Conservation (phyloP, 1,140 invertebrate genomes). For the Sogatella furcifera region DNA sequence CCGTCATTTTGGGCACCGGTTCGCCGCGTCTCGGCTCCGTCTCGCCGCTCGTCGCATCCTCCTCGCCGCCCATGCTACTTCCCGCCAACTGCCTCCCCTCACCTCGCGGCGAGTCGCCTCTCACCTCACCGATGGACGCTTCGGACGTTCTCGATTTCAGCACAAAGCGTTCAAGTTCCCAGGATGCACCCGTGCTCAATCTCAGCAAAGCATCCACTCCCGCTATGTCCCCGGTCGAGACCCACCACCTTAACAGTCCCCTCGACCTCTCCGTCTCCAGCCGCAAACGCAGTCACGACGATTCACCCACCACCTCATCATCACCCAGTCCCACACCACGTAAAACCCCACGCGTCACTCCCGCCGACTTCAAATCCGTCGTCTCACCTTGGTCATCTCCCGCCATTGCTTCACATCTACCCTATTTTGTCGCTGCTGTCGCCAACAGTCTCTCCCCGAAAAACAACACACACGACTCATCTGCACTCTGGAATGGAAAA, state of each 20-base stretch:
- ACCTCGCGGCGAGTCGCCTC: slow-evolving; percentile 29
- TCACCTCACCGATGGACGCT: slow-evolving; percentile 36
- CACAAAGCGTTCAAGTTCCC: slow-evolving; percentile 41
- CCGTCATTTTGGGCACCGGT: not conserved
- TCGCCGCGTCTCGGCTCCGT: slow-evolving; percentile 35
- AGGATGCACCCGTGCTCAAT: slow-evolving; percentile 45
- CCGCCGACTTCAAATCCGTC: slow-evolving; percentile 48
- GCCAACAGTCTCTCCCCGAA: slow-evolving; percentile 59
- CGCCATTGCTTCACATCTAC: slow-evolving; percentile 59
- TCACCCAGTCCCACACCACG: slow-evolving; percentile 23
- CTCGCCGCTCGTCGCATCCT: slow-evolving; percentile 46
- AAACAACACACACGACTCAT: slow-evolving; percentile 34
- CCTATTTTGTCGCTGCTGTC: slow-evolving; percentile 70
- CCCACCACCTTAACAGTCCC: slow-evolving; percentile 53
- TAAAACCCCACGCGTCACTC: slow-evolving; percentile 24
- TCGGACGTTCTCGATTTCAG: slow-evolving; percentile 66
- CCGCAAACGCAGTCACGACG: slow-evolving; percentile 54
- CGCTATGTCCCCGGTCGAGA: slow-evolving; percentile 31
- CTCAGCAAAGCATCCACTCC: slow-evolving; percentile 42
- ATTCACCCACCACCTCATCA: slow-evolving; percentile 46
- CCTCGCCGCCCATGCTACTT: slow-evolving; percentile 41
- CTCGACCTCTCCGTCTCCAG: slow-evolving; percentile 67
- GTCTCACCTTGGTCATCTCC: slow-evolving; percentile 65
- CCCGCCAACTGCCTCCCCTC: slow-evolving; percentile 33
- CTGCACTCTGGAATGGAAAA: slow-evolving; percentile 65